These are phyloP conservation scores for Tricholauxania praeusta DNA, from an alignment of 2,888 invertebrate species.

Conservation along the genomic window DNA sequence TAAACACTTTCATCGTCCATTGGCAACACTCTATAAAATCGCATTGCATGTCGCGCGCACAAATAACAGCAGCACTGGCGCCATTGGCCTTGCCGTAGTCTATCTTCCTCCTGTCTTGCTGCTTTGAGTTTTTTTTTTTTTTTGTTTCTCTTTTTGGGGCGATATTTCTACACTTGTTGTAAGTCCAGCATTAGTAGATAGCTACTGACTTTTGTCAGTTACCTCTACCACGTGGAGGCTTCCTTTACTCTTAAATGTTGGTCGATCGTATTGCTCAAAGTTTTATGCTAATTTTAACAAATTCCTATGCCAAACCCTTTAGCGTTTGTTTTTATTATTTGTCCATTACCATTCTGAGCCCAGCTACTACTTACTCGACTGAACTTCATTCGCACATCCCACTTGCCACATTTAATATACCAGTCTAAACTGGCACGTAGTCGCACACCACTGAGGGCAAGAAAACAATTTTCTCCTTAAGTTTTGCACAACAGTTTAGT, in stretches of 20 bases:
- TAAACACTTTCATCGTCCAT: conserved; percentile 1
- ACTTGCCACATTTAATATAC: neutral
- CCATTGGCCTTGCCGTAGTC: conserved; percentile 9
- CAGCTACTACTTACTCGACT: neutral
- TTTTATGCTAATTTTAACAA: conserved; percentile 38
- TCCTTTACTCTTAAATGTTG: neutral
- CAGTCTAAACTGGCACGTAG: neutral
- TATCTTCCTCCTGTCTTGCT: neutral
- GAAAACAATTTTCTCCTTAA: neutral
- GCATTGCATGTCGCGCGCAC: neutral
- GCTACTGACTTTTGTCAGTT: too few species aligned
- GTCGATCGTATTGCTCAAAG: neutral
- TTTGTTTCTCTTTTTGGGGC: too few species aligned
- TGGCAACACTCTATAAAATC: too few species aligned
- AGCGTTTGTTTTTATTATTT: conserved; percentile 27
- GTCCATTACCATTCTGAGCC: neutral
- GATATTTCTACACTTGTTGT: too few species aligned
- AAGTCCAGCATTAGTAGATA: too few species aligned
- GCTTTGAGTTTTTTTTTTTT: too few species aligned
- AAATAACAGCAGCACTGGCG: neutral
- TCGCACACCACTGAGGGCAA: neutral
- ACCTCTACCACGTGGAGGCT: neutral
- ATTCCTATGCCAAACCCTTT: conserved; percentile 22
- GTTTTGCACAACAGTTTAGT: neutral
- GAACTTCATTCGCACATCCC: neutral